Evolutionary conservation across 2,888 invertebrate genomes (phyloP).

Genomic region (Sinotaia quadrata): DNA sequence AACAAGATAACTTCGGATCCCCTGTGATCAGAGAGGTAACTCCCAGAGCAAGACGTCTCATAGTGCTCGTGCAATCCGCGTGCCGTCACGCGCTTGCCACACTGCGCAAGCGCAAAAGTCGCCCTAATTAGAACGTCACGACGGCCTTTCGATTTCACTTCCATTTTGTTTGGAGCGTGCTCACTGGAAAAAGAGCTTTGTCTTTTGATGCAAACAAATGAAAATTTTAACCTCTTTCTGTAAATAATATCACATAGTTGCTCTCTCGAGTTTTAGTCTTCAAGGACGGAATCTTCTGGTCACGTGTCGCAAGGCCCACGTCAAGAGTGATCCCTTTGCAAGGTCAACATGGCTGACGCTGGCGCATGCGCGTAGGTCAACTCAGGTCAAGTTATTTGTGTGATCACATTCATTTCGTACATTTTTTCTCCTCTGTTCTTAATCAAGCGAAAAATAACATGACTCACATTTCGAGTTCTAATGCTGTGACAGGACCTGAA

Average conservation of each 20-base stretch:
- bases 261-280: not conserved
- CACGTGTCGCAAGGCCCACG: constrained; percentile 20
- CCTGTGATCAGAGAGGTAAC: not conserved
- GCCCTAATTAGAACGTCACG: constrained; percentile 20
- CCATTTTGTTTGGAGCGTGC: not conserved
- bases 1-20: constrained; percentile 14
- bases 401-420: constrained; percentile 16
- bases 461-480: constrained; percentile 24
- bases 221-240: constrained; percentile 18
- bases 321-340: constrained; percentile 7
- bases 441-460: constrained; percentile 28
- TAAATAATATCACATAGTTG: constrained; percentile 8
- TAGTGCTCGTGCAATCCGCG: constrained; percentile 3
- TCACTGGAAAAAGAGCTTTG: constrained; percentile 21
- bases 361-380: not conserved
- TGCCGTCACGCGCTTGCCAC: constrained; percentile 21
- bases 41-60: not conserved
- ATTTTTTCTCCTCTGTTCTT: constrained; percentile 8
- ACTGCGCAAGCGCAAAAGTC: constrained; percentile 7
- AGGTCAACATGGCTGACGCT: constrained; percentile 7
- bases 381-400: constrained; percentile 13
- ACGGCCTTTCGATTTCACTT: constrained; percentile 1
- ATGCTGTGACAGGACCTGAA: too few relatives aligned
- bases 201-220: constrained; percentile 15
- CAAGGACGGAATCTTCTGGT: not conserved